Evolutionary conservation across 30 jellyfish, hydroid and myxozoan species (phyloP).

Genomic region (Morbakka virulenta): DNA sequence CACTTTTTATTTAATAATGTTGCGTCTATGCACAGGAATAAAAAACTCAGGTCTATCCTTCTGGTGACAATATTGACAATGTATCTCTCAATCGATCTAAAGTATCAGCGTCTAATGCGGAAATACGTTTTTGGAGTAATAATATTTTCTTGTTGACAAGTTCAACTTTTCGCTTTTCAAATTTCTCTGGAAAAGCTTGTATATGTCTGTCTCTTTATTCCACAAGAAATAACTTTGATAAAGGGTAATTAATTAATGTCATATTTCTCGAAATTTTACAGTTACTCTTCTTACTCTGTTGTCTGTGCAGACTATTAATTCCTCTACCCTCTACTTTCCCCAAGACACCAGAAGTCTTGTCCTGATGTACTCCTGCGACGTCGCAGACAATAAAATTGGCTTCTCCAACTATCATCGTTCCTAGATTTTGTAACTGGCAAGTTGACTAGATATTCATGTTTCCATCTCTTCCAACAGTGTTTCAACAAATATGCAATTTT

Average conservation of each 20-base stretch:
- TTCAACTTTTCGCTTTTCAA: background rate
- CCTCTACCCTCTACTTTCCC: constrained; percentile 26
- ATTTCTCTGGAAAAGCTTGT: constrained; percentile 6
- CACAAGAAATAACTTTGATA: too few species aligned
- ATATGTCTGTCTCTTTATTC: background rate
- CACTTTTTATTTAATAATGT: too few species aligned
- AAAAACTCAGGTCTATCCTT: too few species aligned
- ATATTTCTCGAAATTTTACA: background rate
- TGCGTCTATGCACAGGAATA: too few species aligned
- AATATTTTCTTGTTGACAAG: too few species aligned
- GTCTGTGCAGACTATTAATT: constrained; percentile 11
- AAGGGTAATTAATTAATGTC: constrained; percentile 4
- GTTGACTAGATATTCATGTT: background rate
- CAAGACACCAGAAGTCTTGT: constrained; percentile 6
- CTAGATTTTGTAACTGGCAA: constrained; percentile 5
- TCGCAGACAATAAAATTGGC: constrained; percentile 22
- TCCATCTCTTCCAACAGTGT: constrained; percentile 30
- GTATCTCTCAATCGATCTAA: too few species aligned
- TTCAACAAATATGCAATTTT: background rate
- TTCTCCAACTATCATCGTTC: constrained; percentile 6
- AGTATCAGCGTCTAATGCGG: too few species aligned
- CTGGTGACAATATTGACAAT: too few species aligned
- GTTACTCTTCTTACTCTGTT: constrained; percentile 9
- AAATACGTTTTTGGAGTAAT: too few species aligned
- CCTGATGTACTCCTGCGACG: constrained; percentile 13